phyloP scores from a whole-genome alignment of 2,888 invertebrate genomes.

The Dusona sp. region DNA sequence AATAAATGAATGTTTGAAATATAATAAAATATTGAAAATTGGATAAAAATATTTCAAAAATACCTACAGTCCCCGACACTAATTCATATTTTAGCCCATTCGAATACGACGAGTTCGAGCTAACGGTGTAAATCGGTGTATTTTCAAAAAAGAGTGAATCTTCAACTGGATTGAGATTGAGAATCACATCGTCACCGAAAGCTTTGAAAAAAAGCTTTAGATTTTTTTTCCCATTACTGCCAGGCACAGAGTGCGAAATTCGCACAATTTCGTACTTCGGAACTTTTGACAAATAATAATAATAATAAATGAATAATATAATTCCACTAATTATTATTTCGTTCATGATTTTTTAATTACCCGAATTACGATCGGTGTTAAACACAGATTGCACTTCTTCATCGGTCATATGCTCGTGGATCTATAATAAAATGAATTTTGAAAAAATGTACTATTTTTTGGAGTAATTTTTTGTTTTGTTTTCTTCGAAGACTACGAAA shows the following conservation, averaged over 20 bases:
- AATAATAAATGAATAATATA: neutral
- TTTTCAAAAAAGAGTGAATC: conserved; percentile 61
- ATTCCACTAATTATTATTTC: neutral
- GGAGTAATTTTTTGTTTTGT: neutral
- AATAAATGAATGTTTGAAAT: neutral
- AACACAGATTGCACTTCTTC: conserved; percentile 91
- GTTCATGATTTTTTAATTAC: conserved; percentile 30
- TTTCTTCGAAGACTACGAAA: neutral
- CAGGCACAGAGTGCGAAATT: conserved; percentile 47
- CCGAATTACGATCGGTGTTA: conserved; percentile 88
- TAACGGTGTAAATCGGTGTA: conserved; percentile 68
- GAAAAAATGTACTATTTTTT: neutral
- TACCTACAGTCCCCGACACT: conserved; percentile 26
- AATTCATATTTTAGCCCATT: conserved; percentile 54
- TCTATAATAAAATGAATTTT: conserved; percentile 86
- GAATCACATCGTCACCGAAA: conserved; percentile 61
- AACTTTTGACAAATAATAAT: conserved; percentile 47
- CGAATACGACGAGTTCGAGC: conserved; percentile 53
- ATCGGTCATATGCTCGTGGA: conserved; percentile 93
- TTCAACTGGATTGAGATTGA: conserved; percentile 63
- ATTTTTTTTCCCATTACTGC: conserved; percentile 38
- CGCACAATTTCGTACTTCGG: conserved; percentile 68
- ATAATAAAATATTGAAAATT: neutral
- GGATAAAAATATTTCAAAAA: neutral
- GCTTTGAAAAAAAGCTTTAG: conserved; percentile 58